Conservation (phyloP, 2,797 vertebrate genomes). For the Scomberomorus guttatus region DNA sequence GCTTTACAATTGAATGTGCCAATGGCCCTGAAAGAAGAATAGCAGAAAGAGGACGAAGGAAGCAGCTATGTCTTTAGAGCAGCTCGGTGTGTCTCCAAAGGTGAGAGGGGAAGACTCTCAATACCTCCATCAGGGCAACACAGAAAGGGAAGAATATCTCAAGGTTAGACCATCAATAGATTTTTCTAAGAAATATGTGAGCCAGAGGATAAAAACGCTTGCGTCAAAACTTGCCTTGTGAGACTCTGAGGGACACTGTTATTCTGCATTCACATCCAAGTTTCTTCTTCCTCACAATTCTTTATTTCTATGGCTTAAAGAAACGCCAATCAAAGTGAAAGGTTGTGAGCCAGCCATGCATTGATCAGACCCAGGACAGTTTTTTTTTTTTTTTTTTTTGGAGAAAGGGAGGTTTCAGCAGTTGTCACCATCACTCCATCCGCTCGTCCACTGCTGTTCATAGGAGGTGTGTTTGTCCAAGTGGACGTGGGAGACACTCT, state of each 20-base stretch:
- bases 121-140: constrained; percentile 73
- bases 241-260: constrained; percentile 61
- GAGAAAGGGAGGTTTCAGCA: constrained; percentile 43
- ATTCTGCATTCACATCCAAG: constrained; percentile 57
- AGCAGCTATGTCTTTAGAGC: constrained; percentile 70
- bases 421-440: constrained; percentile 64
- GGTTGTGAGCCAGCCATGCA: constrained; percentile 27
- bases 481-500: constrained; percentile 79
- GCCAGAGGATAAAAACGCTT: constrained; percentile 64
- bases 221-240: constrained; percentile 72
- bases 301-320: constrained; percentile 33
- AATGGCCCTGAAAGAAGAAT: constrained; percentile 75
- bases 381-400: neutral
- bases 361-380: constrained; percentile 44
- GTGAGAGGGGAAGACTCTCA: constrained; percentile 78
- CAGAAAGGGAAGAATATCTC: constrained; percentile 77
- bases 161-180: constrained; percentile 77
- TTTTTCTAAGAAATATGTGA: constrained; percentile 66
- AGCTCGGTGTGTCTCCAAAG: constrained; percentile 70
- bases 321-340: constrained; percentile 53
- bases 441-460: constrained; percentile 65
- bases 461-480: constrained; percentile 82
- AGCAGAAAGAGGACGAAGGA: constrained; percentile 55
- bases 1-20: constrained; percentile 70
- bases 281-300: constrained; percentile 49